Evolutionary conservation across 2,888 invertebrate species (phyloP).

Genomic region (Drosophila borborema): DNA sequence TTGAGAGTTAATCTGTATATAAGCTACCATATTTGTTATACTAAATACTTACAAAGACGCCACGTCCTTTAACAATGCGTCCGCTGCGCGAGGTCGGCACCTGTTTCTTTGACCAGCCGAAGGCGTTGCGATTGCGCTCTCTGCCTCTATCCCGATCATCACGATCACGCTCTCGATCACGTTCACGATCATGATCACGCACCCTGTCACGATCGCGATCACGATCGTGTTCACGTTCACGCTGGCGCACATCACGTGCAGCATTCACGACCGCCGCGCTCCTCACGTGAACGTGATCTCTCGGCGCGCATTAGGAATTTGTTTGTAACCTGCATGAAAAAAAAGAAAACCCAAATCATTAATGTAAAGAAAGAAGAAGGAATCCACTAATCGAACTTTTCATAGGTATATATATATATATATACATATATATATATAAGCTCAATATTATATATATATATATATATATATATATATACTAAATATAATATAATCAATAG

Average conservation of each 20-base stretch:
- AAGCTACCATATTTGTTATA: background rate
- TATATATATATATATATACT: too few relatives aligned
- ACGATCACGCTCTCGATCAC: conserved; percentile 60
- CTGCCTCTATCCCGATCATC: conserved; percentile 62
- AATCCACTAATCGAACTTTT: too few relatives aligned
- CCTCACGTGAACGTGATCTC: conserved; percentile 64
- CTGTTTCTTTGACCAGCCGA: conserved; percentile 85
- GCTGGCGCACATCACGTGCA: conserved; percentile 47
- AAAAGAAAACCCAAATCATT: background rate
- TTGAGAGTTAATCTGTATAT: background rate
- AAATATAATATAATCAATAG: too few relatives aligned
- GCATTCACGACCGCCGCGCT: conserved; percentile 46
- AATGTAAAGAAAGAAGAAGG: too few relatives aligned
- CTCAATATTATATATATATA: too few relatives aligned
- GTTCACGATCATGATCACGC: conserved; percentile 59
- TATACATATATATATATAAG: too few relatives aligned
- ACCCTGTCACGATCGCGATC: conserved; percentile 43
- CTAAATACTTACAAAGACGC: conserved; percentile 92
- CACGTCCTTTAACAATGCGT: conserved; percentile 95
- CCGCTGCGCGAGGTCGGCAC: conserved; percentile 88
- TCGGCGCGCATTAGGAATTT: conserved; percentile 90
- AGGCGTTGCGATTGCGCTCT: conserved; percentile 82
- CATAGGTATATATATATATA: too few relatives aligned
- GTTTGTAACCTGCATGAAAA: conserved; percentile 89
- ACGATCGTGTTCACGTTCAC: conserved; percentile 57